phyloP scores from a whole-genome alignment of 2,888 invertebrate species.

The Athalia cordata region DNA sequence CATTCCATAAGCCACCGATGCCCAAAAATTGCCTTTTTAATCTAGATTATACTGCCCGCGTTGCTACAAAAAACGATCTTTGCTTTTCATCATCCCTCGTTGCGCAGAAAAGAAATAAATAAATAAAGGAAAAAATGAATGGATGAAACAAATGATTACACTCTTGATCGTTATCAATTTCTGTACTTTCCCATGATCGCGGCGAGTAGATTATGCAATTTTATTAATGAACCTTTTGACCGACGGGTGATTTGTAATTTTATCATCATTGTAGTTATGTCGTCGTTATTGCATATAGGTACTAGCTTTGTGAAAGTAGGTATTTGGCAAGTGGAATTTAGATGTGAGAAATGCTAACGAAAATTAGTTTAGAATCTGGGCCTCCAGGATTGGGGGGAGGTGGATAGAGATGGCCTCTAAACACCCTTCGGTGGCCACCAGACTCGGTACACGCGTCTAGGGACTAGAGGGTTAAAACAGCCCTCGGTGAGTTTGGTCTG shows the following conservation, averaged over 20 bases:
- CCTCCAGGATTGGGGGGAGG: background rate
- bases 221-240: too few relatives aligned
- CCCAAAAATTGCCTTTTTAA: slow-evolving; percentile 39
- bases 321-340: background rate
- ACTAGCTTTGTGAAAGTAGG: background rate
- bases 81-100: background rate
- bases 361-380: slow-evolving; percentile 36
- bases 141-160: too few relatives aligned
- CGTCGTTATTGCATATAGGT: too few relatives aligned
- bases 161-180: too few relatives aligned
- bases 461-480: slow-evolving; percentile 39
- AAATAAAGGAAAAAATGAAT: too few relatives aligned
- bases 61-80: background rate
- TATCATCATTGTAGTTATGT: too few relatives aligned
- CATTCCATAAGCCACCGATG: slow-evolving; percentile 31
- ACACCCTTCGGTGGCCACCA: slow-evolving; percentile 35
- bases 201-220: too few relatives aligned
- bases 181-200: too few relatives aligned
- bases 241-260: too few relatives aligned
- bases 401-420: slow-evolving; percentile 29
- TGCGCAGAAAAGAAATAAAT: too few relatives aligned
- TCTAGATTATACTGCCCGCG: slow-evolving; percentile 28
- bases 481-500: slow-evolving; percentile 41
- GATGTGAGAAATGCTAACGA: background rate
- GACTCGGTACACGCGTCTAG: slow-evolving; percentile 35